Conservation (phyloP, 1,140 invertebrate genomes). For the Drosophila biarmipes region DNA sequence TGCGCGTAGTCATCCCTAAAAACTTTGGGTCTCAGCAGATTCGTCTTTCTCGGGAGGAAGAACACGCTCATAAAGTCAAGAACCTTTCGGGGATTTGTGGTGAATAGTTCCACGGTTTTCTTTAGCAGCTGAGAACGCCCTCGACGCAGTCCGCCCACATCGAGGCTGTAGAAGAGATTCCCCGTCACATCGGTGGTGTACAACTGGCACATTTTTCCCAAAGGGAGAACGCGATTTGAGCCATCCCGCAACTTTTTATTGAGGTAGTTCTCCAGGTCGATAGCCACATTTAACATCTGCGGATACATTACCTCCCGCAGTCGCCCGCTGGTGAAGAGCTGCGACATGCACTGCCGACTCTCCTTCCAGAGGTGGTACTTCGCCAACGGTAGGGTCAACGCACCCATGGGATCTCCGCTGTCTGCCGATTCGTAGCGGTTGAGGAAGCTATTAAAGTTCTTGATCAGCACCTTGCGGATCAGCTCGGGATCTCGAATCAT, state of each 20-base stretch:
- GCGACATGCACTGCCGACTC: conserved; percentile 85
- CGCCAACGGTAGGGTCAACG: conserved; percentile 69
- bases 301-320: conserved; percentile 86
- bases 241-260: conserved; percentile 2
- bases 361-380: conserved; percentile 85
- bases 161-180: conserved; percentile 86
- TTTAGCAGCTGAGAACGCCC: conserved; percentile 83
- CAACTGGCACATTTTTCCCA: conserved; percentile 73
- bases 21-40: conserved; percentile 58
- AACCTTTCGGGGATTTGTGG: conserved; percentile 51
- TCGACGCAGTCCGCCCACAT: conserved; percentile 85
- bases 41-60: conserved; percentile 81
- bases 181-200: conserved; percentile 87
- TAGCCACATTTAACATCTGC: conserved; percentile 43
- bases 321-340: conserved; percentile 86
- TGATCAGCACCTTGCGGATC: conserved; percentile 85
- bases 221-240: conserved; percentile 19
- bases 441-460: conserved; percentile 84
- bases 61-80: conserved; percentile 82
- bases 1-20: conserved; percentile 53
- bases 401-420: conserved; percentile 61
- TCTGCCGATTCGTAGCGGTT: conserved; percentile 84
- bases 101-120: conserved; percentile 85
- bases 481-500: conserved; percentile 85
- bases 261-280: conserved; percentile 61